Conservation (phyloP, 2,113 vertebrate species). For the Agelaius tricolor region DNA sequence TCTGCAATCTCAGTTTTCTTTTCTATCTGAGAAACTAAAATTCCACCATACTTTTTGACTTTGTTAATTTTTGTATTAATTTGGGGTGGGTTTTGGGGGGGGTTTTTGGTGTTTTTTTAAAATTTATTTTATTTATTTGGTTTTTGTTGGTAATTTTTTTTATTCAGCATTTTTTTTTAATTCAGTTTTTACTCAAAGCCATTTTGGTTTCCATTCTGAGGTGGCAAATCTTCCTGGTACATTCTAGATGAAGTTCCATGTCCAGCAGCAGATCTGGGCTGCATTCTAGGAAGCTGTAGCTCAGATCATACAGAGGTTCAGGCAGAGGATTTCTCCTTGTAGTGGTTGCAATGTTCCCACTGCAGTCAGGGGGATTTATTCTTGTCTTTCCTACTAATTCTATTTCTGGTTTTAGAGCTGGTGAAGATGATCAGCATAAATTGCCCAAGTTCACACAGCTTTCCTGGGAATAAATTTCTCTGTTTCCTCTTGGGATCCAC, state of each 20-base stretch:
- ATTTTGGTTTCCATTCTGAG: neutral
- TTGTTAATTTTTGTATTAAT: accelerated
- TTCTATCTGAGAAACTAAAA: neutral
- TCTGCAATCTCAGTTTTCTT: neutral
- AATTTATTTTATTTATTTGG: neutral
- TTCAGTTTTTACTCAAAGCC: neutral
- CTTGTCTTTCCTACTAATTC: neutral
- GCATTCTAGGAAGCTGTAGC: accelerated
- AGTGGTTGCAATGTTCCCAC: neutral
- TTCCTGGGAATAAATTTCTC: neutral
- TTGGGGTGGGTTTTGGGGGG: neutral
- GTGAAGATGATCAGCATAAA: neutral
- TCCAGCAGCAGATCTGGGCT: neutral
- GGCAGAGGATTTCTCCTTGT: neutral
- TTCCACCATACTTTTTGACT: neutral
- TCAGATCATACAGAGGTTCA: neutral
- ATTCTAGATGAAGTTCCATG: neutral
- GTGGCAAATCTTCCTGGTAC: neutral
- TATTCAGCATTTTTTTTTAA: neutral
- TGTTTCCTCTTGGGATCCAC: neutral
- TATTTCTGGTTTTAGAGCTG: neutral
- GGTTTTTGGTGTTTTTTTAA: neutral
- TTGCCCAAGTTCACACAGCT: accelerated
- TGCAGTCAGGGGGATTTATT: neutral
- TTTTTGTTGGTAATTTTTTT: neutral